Base-by-base conservation (phyloP, 2,888 invertebrate genomes). In the Nysson spinosus region DNA sequence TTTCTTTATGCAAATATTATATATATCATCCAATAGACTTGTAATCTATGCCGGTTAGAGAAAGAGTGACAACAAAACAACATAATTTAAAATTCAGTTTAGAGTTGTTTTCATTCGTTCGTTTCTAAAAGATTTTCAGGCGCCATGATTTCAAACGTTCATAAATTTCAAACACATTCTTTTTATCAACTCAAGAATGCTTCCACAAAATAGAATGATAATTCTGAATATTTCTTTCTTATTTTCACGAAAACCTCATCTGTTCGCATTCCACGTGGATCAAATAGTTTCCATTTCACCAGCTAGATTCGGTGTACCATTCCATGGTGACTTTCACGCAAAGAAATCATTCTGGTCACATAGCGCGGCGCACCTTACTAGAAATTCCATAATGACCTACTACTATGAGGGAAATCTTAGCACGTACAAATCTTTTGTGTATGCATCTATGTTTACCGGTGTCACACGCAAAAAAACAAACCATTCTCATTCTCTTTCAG, bases 321-420 rank as follows among this genome's bases (percentile, higher is more conserved):
- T 49, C 51, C 47, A 42, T 34, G 43, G 61, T 72, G 52, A 75
- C 74, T 75, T 75, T 75, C 75, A 69, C 72, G 70, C 40, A 65
- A 70, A 67, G 72, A 72, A 72, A 75, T 72, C 57, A 75, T 75
- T 75, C 75, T 65, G 46, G 75, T 75, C 75, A 63, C 72, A 75
- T 58, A 72, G 65, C 50, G 4, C 34, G 69, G 54, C 75, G 58
- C 75, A 34, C 75, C 75, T 72, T 52, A 37, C 58, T 70, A 75
- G 75, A 75, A 72, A 75, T 75, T 70, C 72, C 63, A 43, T 75
- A 64, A 68, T 72, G 70, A 71, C 54, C 54, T 56, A 66, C 72
- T 56, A 43, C 44, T 42, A 42, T 30, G 11, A 50, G 61, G 66
- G 60, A 71, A 55, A 74, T 74, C 61, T 57, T 50, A 44, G 49